A percentile compares a stretch with the other conserved stretches of the same genome.
These are phyloP conservation scores for Caenorhabditis sp. DNA, from an alignment of 2,888 invertebrate species.

Conservation along the genomic window DNA sequence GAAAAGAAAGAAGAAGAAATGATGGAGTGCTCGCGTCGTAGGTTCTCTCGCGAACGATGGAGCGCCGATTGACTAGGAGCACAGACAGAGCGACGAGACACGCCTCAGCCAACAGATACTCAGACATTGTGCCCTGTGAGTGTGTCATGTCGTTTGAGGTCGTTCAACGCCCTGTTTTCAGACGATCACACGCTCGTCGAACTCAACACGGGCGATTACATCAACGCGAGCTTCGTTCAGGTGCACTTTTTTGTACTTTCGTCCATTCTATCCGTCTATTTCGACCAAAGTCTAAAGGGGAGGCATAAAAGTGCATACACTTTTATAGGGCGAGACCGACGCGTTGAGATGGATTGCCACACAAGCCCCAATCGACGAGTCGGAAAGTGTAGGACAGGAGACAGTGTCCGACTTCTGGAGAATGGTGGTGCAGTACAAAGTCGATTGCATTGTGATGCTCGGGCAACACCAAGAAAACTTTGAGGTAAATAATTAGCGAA, in stretches of 20 bases:
- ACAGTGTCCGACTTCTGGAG: slow-evolving; percentile 75
- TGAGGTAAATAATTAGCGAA: slow-evolving; percentile 28
- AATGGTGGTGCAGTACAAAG: slow-evolving; percentile 73
- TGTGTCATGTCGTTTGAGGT: slow-evolving; percentile 7
- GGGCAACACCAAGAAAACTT: slow-evolving; percentile 39
- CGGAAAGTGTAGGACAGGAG: slow-evolving; percentile 26
- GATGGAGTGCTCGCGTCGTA: slow-evolving; percentile 15
- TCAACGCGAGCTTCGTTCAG: slow-evolving; percentile 56
- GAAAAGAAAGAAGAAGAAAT: slow-evolving; percentile 14
- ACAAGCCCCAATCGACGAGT: slow-evolving; percentile 43
- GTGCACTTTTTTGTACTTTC: slow-evolving; percentile 33
- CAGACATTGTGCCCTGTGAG: slow-evolving; percentile 60
- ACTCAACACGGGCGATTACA: slow-evolving; percentile 41
- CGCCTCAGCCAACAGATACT: slow-evolving; percentile 46
- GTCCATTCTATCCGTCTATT: not conserved
- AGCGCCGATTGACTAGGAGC: slow-evolving; percentile 45
- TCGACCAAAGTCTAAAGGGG: slow-evolving; percentile 17
- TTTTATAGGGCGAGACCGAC: slow-evolving; percentile 51
- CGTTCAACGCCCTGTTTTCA: slow-evolving; percentile 30
- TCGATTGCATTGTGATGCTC: slow-evolving; percentile 72
- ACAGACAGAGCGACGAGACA: slow-evolving; percentile 47
- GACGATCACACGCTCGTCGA: slow-evolving; percentile 57
- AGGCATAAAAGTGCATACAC: slow-evolving; percentile 20
- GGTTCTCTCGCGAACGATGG: slow-evolving; percentile 54
- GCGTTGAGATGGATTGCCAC: slow-evolving; percentile 54